Conservation (phyloP, 1,140 invertebrate genomes). For the Calephelis nemesis region DNA sequence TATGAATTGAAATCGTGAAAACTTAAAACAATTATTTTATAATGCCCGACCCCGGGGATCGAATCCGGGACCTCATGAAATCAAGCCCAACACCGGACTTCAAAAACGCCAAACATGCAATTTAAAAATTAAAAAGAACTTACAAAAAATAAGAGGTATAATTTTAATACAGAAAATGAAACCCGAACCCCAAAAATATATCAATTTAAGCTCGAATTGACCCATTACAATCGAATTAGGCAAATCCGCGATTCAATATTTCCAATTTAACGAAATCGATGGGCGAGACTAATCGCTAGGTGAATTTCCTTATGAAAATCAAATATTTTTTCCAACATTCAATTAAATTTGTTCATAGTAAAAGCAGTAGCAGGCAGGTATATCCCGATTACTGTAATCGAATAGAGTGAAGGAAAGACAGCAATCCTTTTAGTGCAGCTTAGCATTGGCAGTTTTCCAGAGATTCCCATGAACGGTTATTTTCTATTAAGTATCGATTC, state of each 20-base stretch:
- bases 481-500: constrained; percentile 21
- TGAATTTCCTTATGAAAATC: not conserved
- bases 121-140: too few species aligned
- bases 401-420: constrained; percentile 23
- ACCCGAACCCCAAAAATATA: not conserved
- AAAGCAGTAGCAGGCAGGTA: constrained; percentile 22
- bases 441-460: constrained; percentile 19
- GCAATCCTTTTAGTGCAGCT: constrained; percentile 20
- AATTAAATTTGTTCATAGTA: constrained; percentile 20
- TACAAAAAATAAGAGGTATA: not conserved
- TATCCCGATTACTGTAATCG: constrained; percentile 23
- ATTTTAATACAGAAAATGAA: not conserved
- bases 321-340: not conserved
- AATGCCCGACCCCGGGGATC: too few species aligned
- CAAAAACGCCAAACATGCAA: too few species aligned
- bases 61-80: too few species aligned
- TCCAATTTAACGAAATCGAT: not conserved
- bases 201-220: not conserved
- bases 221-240: not conserved
- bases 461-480: constrained; percentile 16
- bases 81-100: too few species aligned
- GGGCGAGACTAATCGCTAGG: not conserved
- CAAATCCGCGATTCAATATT: not conserved
- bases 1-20: too few species aligned
- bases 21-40: too few species aligned